Percentiles rank a stretch among this genome's conserved stretches.
phyloP scores from a whole-genome alignment of 2,797 vertebrate genomes.

The Novumbra hubbsi region DNA sequence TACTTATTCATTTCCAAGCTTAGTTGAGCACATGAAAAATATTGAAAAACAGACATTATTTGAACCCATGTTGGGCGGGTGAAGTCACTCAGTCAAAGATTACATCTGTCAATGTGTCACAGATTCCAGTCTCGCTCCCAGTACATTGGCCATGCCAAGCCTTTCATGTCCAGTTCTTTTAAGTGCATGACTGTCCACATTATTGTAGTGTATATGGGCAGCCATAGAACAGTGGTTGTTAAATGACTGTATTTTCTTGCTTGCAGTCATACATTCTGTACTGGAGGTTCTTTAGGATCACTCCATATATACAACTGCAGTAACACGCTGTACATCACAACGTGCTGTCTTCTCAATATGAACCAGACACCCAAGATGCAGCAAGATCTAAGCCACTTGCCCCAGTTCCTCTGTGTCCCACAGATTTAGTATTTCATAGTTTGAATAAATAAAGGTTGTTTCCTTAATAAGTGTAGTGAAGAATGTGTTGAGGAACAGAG shows the following conservation, averaged over 20 bases:
- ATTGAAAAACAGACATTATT: not conserved
- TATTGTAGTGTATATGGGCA: not conserved
- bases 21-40: not conserved
- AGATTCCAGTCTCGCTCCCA: not conserved
- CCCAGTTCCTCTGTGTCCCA: not conserved
- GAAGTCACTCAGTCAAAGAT: not conserved
- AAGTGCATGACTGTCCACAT: not conserved
- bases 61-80: not conserved
- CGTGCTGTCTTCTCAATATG: not conserved
- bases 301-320: not conserved
- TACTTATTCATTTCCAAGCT: not conserved
- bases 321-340: not conserved
- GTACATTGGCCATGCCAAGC: not conserved
- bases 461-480: slow-evolving; percentile 6
- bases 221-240: not conserved
- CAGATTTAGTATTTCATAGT: not conserved
- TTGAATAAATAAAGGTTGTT: not conserved
- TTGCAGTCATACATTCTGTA: not conserved
- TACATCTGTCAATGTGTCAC: slow-evolving; percentile 22
- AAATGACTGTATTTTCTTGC: not conserved
- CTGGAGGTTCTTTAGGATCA: not conserved
- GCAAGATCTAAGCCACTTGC: not conserved
- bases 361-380: not conserved
- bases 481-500: slow-evolving; percentile 18
- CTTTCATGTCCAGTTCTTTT: slow-evolving; percentile 17